Evolutionary conservation across 2,113 vertebrate species (phyloP).

Genomic region (Neodontobutis hainanensis): DNA sequence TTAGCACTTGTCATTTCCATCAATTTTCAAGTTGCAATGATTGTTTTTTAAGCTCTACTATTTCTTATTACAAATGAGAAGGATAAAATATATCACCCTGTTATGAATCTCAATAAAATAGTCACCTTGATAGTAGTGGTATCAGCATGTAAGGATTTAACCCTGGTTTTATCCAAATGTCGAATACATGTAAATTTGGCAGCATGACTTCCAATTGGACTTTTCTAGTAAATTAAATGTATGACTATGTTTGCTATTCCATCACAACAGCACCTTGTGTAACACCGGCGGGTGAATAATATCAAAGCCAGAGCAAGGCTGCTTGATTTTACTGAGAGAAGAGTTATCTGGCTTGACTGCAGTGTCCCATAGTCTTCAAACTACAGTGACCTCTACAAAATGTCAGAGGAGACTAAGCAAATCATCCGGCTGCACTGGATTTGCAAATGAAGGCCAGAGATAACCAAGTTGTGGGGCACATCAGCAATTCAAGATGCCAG

Average conservation of each 20-base stretch:
- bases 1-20: background rate
- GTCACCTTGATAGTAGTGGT: no score
- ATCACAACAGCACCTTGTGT: background rate
- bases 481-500: slow-evolving; percentile 43
- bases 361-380: slow-evolving; percentile 6
- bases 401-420: slow-evolving; percentile 54
- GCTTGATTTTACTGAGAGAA: background rate
- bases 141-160: no score
- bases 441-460: slow-evolving; percentile 42
- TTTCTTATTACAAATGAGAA: background rate
- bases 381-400: slow-evolving; percentile 43
- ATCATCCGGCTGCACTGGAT: slow-evolving; percentile 49
- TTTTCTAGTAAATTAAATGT: background rate
- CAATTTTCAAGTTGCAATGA: slow-evolving; percentile 1
- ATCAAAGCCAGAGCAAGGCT: slow-evolving; percentile 1
- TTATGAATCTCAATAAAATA: no score
- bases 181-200: no score
- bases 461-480: slow-evolving; percentile 45
- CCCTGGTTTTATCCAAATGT: no score
- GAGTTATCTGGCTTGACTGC: slow-evolving; percentile 12
- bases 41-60: background rate
- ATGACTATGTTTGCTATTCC: slow-evolving; percentile 9
- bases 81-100: no score
- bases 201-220: background rate
- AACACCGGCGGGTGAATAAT: background rate